These are phyloP conservation scores for Dipodomys ordii DNA, from an alignment of 2,113 vertebrate species.

Conservation along the genomic window DNA sequence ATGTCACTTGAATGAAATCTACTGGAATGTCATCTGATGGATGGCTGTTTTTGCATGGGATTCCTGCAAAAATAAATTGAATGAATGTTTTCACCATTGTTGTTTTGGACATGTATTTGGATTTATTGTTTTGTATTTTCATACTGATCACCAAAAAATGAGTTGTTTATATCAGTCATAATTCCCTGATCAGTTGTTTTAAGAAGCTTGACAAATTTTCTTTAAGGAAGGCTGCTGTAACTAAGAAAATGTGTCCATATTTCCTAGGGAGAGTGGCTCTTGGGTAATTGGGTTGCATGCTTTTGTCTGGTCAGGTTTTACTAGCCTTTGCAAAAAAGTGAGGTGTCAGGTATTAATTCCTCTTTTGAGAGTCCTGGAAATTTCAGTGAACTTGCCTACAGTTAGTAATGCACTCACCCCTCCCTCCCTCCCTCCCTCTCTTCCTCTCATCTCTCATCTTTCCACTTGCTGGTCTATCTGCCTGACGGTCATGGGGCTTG, in stretches of 20 bases:
- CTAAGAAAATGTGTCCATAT: slow-evolving; percentile 15
- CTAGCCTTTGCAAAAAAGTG: slow-evolving; percentile 23
- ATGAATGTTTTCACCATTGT: not conserved
- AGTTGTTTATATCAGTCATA: not conserved
- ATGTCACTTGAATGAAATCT: slow-evolving; percentile 6
- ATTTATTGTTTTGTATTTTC: slow-evolving; percentile 4
- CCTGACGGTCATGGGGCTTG: no score
- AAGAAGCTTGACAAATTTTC: slow-evolving; percentile 9
- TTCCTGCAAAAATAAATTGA: slow-evolving; percentile 36
- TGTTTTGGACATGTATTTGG: not conserved
- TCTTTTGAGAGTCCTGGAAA: not conserved
- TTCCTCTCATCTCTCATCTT: no score
- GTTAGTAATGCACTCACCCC: not conserved
- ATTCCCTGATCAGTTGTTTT: slow-evolving; percentile 14
- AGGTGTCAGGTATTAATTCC: slow-evolving; percentile 16
- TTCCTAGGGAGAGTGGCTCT: slow-evolving; percentile 7
- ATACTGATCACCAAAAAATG: not conserved
- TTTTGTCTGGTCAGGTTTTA: slow-evolving; percentile 47
- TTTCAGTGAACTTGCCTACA: not conserved
- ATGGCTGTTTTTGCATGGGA: not conserved
- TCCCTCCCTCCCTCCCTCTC: no score
- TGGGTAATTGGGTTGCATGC: slow-evolving; percentile 22
- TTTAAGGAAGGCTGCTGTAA: slow-evolving; percentile 53
- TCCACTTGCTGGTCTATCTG: no score
- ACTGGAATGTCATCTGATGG: not conserved